Percentiles rank a stretch among this genome's conserved stretches.
phyloP scores from a whole-genome alignment of 2,797 vertebrate species.

The Thalassophryne amazonica region DNA sequence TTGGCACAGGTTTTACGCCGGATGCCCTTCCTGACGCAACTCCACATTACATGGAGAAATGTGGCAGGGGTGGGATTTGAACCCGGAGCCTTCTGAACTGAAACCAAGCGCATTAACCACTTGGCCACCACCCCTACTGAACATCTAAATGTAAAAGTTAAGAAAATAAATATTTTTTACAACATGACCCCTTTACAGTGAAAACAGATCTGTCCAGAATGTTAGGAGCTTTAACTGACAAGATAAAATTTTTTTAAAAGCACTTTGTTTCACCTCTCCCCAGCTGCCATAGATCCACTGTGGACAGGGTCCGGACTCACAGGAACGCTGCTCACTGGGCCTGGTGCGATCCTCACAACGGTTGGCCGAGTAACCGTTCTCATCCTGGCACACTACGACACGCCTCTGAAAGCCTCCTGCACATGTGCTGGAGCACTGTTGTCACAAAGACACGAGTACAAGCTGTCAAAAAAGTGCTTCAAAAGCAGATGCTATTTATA shows the following conservation, averaged over 20 bases:
- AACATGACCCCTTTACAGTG: too few relatives aligned
- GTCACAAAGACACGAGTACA: conserved; percentile 19
- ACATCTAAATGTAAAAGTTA: too few relatives aligned
- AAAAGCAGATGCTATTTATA: conserved; percentile 11
- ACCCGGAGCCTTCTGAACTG: too few relatives aligned
- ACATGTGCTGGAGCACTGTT: conserved; percentile 96
- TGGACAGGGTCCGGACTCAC: conserved; percentile 94
- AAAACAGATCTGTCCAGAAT: conserved; percentile 3
- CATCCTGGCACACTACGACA: conserved; percentile 97
- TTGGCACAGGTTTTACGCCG: too few relatives aligned
- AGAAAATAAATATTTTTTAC: too few relatives aligned
- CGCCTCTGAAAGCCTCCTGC: conserved; percentile 96
- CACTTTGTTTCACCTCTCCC: conserved; percentile 90
- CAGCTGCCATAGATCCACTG: conserved; percentile 95
- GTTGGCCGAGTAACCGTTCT: conserved; percentile 89
- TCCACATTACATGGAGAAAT: too few relatives aligned
- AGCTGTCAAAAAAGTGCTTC: conserved; percentile 9
- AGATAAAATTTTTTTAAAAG: too few relatives aligned
- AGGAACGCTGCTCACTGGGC: conserved; percentile 90
- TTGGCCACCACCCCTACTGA: too few relatives aligned
- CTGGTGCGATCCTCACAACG: conserved; percentile 89
- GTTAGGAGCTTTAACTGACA: not conserved
- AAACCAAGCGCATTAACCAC: too few relatives aligned
- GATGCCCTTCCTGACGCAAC: too few relatives aligned
- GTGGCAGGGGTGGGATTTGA: too few relatives aligned